Evolutionary conservation across 2,888 invertebrate species (phyloP).

Genomic region (Leuctra nigra): DNA sequence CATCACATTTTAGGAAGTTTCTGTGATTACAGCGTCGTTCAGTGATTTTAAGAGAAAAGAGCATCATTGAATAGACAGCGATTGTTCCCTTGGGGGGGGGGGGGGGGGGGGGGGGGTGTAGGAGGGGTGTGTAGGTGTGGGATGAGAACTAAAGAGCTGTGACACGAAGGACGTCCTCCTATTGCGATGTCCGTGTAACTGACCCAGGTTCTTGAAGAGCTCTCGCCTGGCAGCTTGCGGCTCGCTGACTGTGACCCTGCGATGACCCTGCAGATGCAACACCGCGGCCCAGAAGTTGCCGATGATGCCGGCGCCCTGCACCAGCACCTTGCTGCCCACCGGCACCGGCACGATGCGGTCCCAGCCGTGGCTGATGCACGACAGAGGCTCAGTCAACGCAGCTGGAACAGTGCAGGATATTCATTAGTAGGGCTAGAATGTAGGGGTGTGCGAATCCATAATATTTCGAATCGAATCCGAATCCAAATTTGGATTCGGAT

Average conservation of each 20-base stretch:
- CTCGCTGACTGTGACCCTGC: slow-evolving; percentile 62
- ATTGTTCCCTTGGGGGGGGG: no score
- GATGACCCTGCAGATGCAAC: slow-evolving; percentile 60
- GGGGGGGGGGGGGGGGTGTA: no score
- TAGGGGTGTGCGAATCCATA: no score
- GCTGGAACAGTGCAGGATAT: slow-evolving; percentile 46
- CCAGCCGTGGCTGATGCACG: slow-evolving; percentile 63
- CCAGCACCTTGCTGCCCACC: slow-evolving; percentile 54
- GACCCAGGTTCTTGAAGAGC: slow-evolving; percentile 44
- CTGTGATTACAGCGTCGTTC: no score
- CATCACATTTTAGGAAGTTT: no score
- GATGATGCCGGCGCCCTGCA: slow-evolving; percentile 66
- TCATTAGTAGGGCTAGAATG: no score
- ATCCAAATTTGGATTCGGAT: no score
- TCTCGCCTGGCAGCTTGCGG: slow-evolving; percentile 44
- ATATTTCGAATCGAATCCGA: no score
- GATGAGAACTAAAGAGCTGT: not conserved
- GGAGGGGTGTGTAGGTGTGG: not conserved
- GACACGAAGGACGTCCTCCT: no score
- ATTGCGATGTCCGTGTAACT: slow-evolving; percentile 30
- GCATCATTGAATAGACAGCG: no score
- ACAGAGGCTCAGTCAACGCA: slow-evolving; percentile 60
- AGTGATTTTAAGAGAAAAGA: no score
- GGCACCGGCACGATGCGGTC: slow-evolving; percentile 53
- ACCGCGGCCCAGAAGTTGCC: slow-evolving; percentile 61